phyloP scores from a whole-genome alignment of 2,113 vertebrate genomes.

The Corythaeola cristata region DNA sequence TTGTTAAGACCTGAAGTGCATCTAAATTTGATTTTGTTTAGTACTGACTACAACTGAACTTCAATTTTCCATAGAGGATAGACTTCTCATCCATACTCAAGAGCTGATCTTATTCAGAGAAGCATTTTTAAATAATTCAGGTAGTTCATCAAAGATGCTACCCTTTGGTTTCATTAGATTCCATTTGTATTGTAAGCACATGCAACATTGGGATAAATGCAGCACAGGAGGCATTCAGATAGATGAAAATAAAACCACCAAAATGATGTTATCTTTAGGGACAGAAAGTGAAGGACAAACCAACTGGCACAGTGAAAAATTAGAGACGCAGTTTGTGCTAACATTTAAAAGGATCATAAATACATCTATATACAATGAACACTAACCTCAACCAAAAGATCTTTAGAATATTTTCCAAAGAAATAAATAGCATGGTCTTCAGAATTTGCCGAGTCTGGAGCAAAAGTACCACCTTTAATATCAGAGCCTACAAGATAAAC shows the following conservation, averaged over 20 bases:
- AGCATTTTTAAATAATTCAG: slow-evolving; percentile 27
- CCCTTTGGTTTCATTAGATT: background rate
- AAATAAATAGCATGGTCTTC: slow-evolving; percentile 87
- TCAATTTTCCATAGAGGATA: background rate
- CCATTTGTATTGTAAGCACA: background rate
- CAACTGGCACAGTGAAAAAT: background rate
- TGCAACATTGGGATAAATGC: background rate
- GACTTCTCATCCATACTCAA: background rate
- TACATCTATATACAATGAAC: background rate
- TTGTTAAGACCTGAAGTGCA: background rate
- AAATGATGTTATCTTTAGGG: background rate
- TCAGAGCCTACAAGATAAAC: slow-evolving; percentile 81
- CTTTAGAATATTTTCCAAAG: slow-evolving; percentile 91
- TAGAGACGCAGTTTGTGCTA: background rate
- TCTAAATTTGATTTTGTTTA: background rate
- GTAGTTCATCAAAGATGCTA: background rate
- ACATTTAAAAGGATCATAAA: background rate
- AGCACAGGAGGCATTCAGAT: background rate
- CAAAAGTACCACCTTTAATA: slow-evolving; percentile 87
- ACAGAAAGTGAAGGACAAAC: background rate
- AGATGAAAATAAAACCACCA: background rate
- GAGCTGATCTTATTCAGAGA: background rate
- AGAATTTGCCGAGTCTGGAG: slow-evolving; percentile 76
- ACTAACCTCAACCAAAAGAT: slow-evolving; percentile 89
- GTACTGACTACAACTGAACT: background rate